phyloP scores from a whole-genome alignment of 2,888 invertebrate species.

The Rotaria socialis region DNA sequence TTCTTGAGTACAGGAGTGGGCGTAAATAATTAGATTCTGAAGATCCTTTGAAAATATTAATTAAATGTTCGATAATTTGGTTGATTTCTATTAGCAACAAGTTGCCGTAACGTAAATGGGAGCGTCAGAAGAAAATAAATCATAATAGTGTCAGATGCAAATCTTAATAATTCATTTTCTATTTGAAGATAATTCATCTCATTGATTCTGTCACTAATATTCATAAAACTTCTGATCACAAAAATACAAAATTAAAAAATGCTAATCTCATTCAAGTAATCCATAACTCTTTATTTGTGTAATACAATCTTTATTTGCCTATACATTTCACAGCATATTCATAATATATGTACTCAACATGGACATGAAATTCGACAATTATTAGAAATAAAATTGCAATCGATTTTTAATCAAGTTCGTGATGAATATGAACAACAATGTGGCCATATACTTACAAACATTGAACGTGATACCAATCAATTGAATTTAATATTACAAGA shows the following conservation, averaged over 20 bases:
- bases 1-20: too few relatives aligned
- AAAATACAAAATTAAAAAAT: neutral
- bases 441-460: neutral
- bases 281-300: neutral
- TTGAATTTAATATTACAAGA: neutral
- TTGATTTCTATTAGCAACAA: too few relatives aligned
- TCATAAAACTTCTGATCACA: neutral
- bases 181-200: neutral
- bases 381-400: neutral
- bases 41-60: too few relatives aligned
- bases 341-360: neutral
- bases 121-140: neutral
- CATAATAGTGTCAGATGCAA: neutral
- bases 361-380: neutral
- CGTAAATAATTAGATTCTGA: too few relatives aligned
- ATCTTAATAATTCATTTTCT: neutral
- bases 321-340: neutral
- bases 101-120: too few relatives aligned
- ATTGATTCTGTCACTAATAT: neutral
- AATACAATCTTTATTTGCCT: neutral
- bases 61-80: too few relatives aligned
- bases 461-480: slow-evolving; percentile 11
- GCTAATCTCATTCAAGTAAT: neutral
- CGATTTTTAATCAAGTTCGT: neutral
- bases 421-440: neutral